phyloP scores from a whole-genome alignment of 2,797 vertebrate species.

The Halcyon leucocephala region DNA sequence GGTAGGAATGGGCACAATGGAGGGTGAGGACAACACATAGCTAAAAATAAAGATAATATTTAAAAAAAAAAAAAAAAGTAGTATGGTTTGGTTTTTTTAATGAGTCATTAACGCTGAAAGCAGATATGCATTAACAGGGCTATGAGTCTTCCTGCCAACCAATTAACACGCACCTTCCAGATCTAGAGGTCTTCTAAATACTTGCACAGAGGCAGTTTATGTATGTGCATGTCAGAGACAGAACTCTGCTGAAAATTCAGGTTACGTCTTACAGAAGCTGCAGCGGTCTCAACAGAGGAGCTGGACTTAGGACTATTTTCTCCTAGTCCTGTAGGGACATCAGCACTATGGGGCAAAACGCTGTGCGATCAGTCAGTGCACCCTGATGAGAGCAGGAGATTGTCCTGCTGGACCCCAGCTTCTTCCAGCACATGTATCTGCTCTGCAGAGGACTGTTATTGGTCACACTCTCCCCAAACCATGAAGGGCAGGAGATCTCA shows the following conservation, averaged over 20 bases:
- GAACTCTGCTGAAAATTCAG: not conserved
- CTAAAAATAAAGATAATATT: not conserved
- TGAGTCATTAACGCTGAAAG: not conserved
- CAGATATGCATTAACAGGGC: not conserved
- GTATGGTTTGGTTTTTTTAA: not conserved
- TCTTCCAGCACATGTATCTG: not conserved
- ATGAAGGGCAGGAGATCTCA: not conserved
- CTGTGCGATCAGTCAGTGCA: not conserved
- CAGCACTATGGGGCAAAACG: rapidly evolving
- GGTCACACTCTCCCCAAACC: not conserved
- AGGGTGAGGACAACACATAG: not conserved
- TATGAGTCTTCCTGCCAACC: not conserved
- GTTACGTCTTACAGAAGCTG: not conserved
- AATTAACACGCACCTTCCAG: not conserved
- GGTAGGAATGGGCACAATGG: not conserved
- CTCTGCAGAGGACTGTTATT: not conserved
- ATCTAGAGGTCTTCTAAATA: slow-evolving; percentile 5
- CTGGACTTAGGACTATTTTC: not conserved
- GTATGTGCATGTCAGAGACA: not conserved
- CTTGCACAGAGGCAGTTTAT: not conserved
- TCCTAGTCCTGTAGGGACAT: not conserved
- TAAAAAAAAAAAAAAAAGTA: not conserved
- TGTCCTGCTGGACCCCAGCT: not conserved
- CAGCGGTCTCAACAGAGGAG: not conserved
- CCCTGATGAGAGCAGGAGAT: not conserved